These are phyloP conservation scores for Eilema depressum DNA, from an alignment of 2,888 invertebrate species.

Conservation along the genomic window DNA sequence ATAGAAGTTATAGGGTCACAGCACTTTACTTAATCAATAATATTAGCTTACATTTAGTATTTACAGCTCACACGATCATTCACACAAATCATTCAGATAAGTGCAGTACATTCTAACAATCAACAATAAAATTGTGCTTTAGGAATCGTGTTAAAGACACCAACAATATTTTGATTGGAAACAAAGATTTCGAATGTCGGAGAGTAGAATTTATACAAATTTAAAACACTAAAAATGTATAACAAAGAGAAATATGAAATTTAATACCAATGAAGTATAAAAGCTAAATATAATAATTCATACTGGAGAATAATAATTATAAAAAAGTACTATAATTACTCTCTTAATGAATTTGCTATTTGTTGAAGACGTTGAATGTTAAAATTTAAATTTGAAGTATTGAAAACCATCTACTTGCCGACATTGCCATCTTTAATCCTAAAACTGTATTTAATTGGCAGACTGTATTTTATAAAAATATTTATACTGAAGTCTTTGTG, in stretches of 20 bases:
- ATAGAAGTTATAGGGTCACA: constrained; percentile 75
- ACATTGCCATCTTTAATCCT: constrained; percentile 32
- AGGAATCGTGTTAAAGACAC: constrained; percentile 61
- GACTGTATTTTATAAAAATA: constrained; percentile 81
- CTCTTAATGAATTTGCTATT: background rate
- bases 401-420: constrained; percentile 36
- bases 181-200: constrained; percentile 15
- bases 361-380: background rate
- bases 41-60: constrained; percentile 69
- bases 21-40: constrained; percentile 72
- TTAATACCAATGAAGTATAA: background rate
- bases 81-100: constrained; percentile 66
- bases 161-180: constrained; percentile 44
- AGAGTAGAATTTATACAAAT: constrained; percentile 10
- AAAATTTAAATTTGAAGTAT: background rate
- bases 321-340: background rate
- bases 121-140: constrained; percentile 75
- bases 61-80: constrained; percentile 72
- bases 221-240: background rate
- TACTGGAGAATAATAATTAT: background rate
- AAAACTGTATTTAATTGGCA: constrained; percentile 53
- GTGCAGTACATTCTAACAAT: constrained; percentile 77
- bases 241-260: too few relatives aligned
- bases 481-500: constrained; percentile 80
- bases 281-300: background rate